phyloP scores from a whole-genome alignment of 2,113 vertebrate species.

The Epinephelus moara region DNA sequence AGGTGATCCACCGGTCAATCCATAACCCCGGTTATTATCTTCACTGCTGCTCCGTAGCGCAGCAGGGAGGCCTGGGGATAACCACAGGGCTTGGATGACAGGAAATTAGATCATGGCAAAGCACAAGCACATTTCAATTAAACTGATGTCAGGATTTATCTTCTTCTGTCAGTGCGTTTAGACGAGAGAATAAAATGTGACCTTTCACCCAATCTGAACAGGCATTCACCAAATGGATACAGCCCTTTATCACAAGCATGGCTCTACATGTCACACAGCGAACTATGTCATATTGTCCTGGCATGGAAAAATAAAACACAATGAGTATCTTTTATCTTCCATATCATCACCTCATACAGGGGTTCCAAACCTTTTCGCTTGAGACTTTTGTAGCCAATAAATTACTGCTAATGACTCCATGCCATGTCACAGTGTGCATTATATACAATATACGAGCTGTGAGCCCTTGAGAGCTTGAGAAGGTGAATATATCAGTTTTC shows the following conservation, averaged over 20 bases:
- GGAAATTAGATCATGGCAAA: conserved; percentile 69
- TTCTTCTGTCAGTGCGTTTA: conserved; percentile 45
- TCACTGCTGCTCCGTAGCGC: conserved; percentile 7
- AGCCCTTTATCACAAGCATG: conserved; percentile 26
- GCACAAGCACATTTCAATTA: conserved; percentile 66
- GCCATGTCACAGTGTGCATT: no score
- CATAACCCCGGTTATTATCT: conserved; percentile 68
- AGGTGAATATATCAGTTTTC: no score
- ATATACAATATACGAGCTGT: no score
- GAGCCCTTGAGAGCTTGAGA: no score
- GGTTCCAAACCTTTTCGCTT: no score
- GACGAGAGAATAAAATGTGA: conserved; percentile 31
- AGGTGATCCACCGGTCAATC: conserved; percentile 68
- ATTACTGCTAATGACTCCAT: no score
- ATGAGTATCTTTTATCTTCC: no score
- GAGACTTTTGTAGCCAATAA: no score
- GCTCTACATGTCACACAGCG: neutral
- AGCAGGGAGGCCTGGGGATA: conserved; percentile 30
- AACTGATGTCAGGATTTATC: conserved; percentile 70
- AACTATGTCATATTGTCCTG: neutral
- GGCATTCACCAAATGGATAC: conserved; percentile 22
- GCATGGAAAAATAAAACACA: neutral
- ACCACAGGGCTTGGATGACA: conserved; percentile 57
- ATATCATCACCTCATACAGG: no score
- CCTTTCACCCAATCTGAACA: conserved; percentile 26